Conservation (phyloP, 2,888 invertebrate genomes). For the Eupithecia abbreviata region DNA sequence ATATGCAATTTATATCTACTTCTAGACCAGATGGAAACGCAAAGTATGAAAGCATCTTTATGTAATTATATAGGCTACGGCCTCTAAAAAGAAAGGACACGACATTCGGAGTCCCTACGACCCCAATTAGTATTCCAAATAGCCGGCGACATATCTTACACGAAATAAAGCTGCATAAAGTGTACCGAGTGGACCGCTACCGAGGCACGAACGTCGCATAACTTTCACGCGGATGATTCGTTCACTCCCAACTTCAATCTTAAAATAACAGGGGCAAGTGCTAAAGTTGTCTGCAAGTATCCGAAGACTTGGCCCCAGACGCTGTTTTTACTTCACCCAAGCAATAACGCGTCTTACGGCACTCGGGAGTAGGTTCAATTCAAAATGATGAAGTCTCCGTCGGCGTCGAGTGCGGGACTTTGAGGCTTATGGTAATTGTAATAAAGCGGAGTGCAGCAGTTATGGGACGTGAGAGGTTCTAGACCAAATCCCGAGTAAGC, state of each 20-base stretch:
- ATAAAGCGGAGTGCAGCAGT: conserved; percentile 85
- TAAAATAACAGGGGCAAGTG: conserved; percentile 68
- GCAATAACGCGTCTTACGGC: conserved; percentile 81
- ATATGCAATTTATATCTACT: conserved; percentile 45
- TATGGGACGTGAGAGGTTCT: conserved; percentile 84
- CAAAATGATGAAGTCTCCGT: conserved; percentile 79
- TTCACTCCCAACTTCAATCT: conserved; percentile 69
- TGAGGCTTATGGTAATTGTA: conserved; percentile 85
- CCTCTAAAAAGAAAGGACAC: conserved; percentile 60
- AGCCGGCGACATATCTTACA: conserved; percentile 80
- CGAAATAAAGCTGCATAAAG: conserved; percentile 68
- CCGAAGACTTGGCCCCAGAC: conserved; percentile 69
- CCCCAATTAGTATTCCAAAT: conserved; percentile 83
- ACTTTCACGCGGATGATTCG: conserved; percentile 65
- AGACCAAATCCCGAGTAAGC: conserved; percentile 85
- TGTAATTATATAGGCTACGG: conserved; percentile 35
- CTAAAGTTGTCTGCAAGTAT: conserved; percentile 69
- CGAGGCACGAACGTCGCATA: conserved; percentile 80
- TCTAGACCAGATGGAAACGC: conserved; percentile 32
- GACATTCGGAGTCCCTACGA: conserved; percentile 69
- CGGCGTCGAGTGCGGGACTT: conserved; percentile 82
- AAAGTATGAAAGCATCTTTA: conserved; percentile 39
- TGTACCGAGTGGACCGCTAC: conserved; percentile 82
- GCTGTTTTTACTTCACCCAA: conserved; percentile 80
- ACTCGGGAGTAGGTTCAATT: conserved; percentile 81